Evolutionary conservation across 2,888 invertebrate genomes (phyloP), one percentile per base, ranked within the genome.

Genomic region (Beris chalybata): DNA sequence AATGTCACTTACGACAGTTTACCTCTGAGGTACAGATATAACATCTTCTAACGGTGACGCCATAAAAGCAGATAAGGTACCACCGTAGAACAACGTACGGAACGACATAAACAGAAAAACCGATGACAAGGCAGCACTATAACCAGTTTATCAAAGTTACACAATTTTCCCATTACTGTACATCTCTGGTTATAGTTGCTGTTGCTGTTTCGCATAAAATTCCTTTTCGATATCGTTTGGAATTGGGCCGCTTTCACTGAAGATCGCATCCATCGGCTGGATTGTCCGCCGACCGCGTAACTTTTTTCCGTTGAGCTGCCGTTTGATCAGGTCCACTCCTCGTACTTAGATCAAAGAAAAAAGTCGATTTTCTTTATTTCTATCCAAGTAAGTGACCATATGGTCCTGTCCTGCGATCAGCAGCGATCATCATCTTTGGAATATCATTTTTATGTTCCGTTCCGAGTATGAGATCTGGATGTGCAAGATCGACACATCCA

Each of bases 191-290:
- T 48, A 52, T 32, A 29, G 6, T 29, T 12, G 38, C 55, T n/a
- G 32, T 43, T n/a, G 22, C 56, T 12, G 47, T 59, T 31, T 52
- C 15, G 50, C 50, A 52, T 52, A 38, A 38, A 38, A 47, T 43
- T 61, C 61, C 61, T 61, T 32, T 61, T 61, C 43, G 52, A 61
- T 38, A 52, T 61, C 61, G 22, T 61, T 50, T 9, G 52, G 52
- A 61, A 61, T 61, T 61, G 43, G 61, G 52, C 61, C 61, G 61
- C 61, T 61, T 61, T 61, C 61, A 61, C 61, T 61, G 61, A 61
- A 52, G 38, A 59, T 59, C 58, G 48, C 58, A 13, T 13, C 47
- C 58, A 30, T 13, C 31, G 48, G 48, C 47, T 31, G 30, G 12
- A 53, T 9, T 44, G 44, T 44, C 11, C 9, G 44, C 44, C 44